Base-by-base conservation (phyloP, 2,113 vertebrate species). In the Petromus typicus region DNA sequence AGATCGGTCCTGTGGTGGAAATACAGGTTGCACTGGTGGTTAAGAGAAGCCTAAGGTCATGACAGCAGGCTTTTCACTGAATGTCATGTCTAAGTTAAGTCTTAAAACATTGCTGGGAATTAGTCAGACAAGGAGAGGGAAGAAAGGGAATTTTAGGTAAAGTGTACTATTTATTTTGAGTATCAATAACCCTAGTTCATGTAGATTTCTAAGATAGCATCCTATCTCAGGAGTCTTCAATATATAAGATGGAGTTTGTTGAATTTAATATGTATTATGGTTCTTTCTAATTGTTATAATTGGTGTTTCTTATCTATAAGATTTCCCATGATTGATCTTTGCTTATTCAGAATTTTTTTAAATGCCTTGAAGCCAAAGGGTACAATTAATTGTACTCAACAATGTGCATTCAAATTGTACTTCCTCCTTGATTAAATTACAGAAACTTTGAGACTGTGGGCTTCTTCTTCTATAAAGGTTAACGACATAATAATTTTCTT, bases 341-440 rank as follows among this genome's bases (percentile, higher is more conserved):
- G 56, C 22, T 10, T 69, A 67, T 86, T 67, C 43, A 34, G 45
- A 30, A 92, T 48, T 16, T 7, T 32, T 7, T 18, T 18, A 93
- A 34, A 59, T 69, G 25, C 3, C 69, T 86, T 63, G 8, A 93
- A 89, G 5, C 51, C 75, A 64, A 61, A 34, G 8, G 14, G 2
- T 14, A 76, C 12, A 86, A 18, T 6, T 11, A 69, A 12, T 89
- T 92, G 67, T 97, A 59, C 2, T 5, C 84, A 67, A 87, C 16
- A 92, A 75, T 13, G 7, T 0, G 8, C 7, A 67, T 89, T 78
- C 37, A 63, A 73, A 23, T 57, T 48, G 34, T 18, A 61, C 71
- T 66, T 75, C 54, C 43, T 79, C 59, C 91, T 37, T 90, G 85
- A 82, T 92, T 57, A 76, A 86, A 79, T 84, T 67, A 40, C 80